phyloP scores from a whole-genome alignment of 2,113 vertebrate genomes.

The Clarias batrachus region DNA sequence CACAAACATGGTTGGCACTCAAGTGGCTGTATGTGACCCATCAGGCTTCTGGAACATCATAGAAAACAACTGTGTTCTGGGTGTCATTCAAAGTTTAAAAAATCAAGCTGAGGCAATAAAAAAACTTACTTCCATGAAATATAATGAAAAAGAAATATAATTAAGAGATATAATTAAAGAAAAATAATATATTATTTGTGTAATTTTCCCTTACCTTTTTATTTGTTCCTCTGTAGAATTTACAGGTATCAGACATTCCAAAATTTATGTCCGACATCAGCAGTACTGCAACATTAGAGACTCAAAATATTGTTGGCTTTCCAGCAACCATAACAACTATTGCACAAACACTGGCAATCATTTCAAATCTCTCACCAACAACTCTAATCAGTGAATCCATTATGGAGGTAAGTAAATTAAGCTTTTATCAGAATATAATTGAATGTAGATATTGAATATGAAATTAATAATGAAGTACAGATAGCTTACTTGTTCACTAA shows the following conservation, averaged over 20 bases:
- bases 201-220: too few species aligned
- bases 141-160: too few species aligned
- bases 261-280: background rate
- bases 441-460: background rate
- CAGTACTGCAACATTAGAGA: background rate
- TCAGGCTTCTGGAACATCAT: background rate
- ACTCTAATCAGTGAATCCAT: background rate
- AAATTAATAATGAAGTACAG: too few species aligned
- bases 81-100: background rate
- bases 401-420: background rate
- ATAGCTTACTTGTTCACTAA: too few species aligned
- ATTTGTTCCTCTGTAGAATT: background rate
- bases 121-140: background rate
- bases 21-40: background rate
- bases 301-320: background rate
- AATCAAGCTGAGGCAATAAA: background rate
- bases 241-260: background rate
- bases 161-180: too few species aligned
- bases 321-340: background rate
- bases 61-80: constrained; percentile 7
- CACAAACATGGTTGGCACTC: background rate
- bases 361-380: background rate
- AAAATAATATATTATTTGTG: too few species aligned
- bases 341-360: background rate
- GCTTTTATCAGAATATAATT: background rate